phyloP scores from a whole-genome alignment of 2,113 vertebrate genomes.

The Phrynosoma platyrhinos region DNA sequence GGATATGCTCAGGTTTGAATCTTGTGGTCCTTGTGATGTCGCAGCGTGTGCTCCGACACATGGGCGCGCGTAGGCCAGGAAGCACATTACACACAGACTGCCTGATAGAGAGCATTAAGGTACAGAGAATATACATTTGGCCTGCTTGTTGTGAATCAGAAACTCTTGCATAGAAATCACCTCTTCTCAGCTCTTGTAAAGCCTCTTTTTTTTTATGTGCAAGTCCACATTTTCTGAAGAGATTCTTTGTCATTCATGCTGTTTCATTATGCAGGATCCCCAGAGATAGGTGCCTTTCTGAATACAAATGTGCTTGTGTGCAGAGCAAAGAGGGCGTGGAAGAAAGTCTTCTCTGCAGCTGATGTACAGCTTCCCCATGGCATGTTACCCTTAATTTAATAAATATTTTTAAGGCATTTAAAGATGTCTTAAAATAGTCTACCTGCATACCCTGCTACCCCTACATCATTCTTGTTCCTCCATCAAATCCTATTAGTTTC shows the following conservation, averaged over 20 bases:
- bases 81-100: not conserved
- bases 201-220: not conserved
- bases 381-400: not conserved
- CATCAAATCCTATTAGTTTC: not conserved
- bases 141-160: not conserved
- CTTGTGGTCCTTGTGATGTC: not conserved
- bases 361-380: not conserved
- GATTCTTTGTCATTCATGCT: not conserved
- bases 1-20: not conserved
- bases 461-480: not conserved
- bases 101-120: not conserved
- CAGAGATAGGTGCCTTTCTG: constrained; percentile 23
- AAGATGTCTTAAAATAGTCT: not conserved
- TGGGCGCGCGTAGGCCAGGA: not conserved
- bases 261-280: constrained; percentile 15
- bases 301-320: constrained; percentile 29
- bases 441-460: not conserved
- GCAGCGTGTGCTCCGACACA: not conserved
- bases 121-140: not conserved
- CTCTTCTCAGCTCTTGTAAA: not conserved
- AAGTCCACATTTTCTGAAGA: not conserved
- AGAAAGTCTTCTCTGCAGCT: not conserved
- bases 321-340: not conserved
- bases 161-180: not conserved
- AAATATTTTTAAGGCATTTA: not conserved